These are phyloP conservation scores for Ammodramus savannarum DNA, from an alignment of 2,113 vertebrate genomes.

Conservation along the genomic window DNA sequence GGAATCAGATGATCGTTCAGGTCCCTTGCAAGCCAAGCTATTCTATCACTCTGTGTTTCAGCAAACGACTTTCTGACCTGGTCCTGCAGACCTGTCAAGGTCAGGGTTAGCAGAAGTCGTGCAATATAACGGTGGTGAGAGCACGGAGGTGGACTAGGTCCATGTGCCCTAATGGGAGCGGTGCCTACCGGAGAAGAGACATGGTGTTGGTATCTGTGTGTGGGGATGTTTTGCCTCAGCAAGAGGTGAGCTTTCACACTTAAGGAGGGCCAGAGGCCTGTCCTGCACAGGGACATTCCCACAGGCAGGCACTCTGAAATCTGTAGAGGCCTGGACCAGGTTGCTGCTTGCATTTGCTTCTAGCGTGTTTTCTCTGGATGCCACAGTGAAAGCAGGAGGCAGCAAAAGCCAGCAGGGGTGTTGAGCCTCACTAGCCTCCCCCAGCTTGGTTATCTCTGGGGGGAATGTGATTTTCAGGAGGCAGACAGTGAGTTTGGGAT, in stretches of 20 bases:
- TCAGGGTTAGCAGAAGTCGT: background rate
- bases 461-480: background rate
- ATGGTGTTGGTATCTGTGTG: fast-evolving
- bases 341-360: background rate
- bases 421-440: background rate
- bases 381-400: background rate
- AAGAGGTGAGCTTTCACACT: background rate
- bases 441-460: background rate
- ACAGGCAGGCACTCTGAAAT: background rate
- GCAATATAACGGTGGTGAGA: background rate
- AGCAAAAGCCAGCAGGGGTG: background rate
- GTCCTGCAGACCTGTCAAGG: background rate
- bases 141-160: background rate
- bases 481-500: background rate
- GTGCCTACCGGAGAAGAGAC: background rate
- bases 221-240: fast-evolving
- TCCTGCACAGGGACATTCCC: background rate
- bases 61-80: background rate
- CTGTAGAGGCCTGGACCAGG: background rate
- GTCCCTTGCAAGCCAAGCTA: background rate
- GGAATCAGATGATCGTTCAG: background rate
- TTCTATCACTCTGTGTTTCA: background rate
- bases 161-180: fast-evolving
- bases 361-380: background rate
- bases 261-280: background rate